Conservation (phyloP, 1,140 invertebrate species). For the Drosophila eugracilis region DNA sequence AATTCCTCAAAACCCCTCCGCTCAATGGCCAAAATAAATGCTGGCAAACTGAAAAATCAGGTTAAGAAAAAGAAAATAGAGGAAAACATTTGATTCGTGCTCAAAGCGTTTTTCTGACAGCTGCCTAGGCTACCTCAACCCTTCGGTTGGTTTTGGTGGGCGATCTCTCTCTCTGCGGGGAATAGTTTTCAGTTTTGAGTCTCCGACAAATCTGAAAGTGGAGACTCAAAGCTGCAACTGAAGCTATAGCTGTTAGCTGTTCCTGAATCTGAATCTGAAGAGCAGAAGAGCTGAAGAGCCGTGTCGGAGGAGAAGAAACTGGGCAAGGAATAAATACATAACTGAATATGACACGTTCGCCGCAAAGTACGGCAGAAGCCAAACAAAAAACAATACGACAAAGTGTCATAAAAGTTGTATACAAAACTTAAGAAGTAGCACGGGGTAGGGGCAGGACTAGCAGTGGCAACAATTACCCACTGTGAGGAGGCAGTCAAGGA, state of each 20-base stretch:
- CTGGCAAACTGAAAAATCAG: slow-evolving; percentile 3
- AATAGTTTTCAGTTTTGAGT: slow-evolving; percentile 40
- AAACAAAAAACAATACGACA: slow-evolving; percentile 74
- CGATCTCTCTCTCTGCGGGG: slow-evolving; percentile 8
- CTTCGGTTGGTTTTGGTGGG: not conserved
- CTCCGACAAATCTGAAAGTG: slow-evolving; percentile 70
- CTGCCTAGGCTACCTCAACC: slow-evolving; percentile 1
- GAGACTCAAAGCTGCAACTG: slow-evolving; percentile 59
- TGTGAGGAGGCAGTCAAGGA: slow-evolving; percentile 17
- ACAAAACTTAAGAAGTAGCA: slow-evolving; percentile 78
- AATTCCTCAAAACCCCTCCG: slow-evolving; percentile 30
- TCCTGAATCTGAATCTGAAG: slow-evolving; percentile 13
- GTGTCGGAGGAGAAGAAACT: slow-evolving; percentile 7
- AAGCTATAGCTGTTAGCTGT: slow-evolving; percentile 26
- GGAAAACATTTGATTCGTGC: slow-evolving; percentile 48
- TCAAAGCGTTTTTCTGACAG: slow-evolving; percentile 63
- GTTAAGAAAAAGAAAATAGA: no score
- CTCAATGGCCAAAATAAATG: slow-evolving; percentile 23
- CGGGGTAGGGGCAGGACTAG: no score
- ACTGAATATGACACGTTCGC: slow-evolving; percentile 81
- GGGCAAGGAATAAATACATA: slow-evolving; percentile 78
- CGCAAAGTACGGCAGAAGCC: slow-evolving; percentile 67
- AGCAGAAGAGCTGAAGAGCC: not conserved
- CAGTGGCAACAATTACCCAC: slow-evolving; percentile 58
- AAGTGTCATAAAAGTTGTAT: slow-evolving; percentile 82